Conservation (phyloP, 1,140 invertebrate species). For the Mamestra configurata region DNA sequence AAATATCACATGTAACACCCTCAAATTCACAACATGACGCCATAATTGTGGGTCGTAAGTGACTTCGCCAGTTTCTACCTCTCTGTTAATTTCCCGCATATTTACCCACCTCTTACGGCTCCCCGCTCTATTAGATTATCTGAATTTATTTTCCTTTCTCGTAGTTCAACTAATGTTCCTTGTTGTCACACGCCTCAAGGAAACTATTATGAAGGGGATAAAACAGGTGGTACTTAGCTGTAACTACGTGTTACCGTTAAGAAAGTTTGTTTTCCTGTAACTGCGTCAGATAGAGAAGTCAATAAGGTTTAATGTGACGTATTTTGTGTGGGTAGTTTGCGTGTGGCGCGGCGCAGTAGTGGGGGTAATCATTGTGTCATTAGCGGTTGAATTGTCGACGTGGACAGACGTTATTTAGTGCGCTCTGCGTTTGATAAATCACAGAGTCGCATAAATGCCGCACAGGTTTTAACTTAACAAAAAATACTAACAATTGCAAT, state of each 20-base stretch:
- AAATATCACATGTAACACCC: background rate
- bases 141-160: conserved; percentile 65
- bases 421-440: conserved; percentile 19
- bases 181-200: conserved; percentile 47
- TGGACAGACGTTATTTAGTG: conserved; percentile 4
- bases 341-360: conserved; percentile 8
- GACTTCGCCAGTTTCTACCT: conserved; percentile 42
- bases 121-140: conserved; percentile 68
- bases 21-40: background rate
- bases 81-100: conserved; percentile 72
- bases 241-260: conserved; percentile 49
- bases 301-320: conserved; percentile 37
- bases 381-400: conserved; percentile 17
- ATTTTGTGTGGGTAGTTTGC: conserved; percentile 41
- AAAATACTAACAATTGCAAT: background rate
- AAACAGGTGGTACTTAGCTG: conserved; percentile 50
- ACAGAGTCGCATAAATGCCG: conserved; percentile 11
- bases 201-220: conserved; percentile 52
- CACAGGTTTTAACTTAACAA: background rate
- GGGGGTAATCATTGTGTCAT: conserved; percentile 43
- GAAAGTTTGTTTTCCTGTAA: conserved; percentile 50
- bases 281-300: conserved; percentile 37
- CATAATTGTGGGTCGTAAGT: background rate
- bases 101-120: conserved; percentile 65
- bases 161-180: conserved; percentile 40